These are phyloP conservation scores for Apodemus agrarius DNA, from an alignment of 2,797 vertebrate species.

Conservation along the genomic window DNA sequence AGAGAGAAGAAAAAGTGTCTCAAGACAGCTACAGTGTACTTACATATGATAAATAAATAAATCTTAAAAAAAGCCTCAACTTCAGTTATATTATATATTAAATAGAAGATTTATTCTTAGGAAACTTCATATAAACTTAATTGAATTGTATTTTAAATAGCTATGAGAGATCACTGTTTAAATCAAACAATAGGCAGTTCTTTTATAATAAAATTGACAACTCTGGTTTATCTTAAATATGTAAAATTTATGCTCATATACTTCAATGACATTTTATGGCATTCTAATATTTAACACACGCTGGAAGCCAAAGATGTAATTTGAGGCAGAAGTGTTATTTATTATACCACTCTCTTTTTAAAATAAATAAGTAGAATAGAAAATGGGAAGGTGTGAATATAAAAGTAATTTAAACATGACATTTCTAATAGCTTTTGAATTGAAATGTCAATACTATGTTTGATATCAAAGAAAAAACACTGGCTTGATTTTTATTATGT, in stretches of 20 bases:
- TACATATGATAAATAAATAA: no score
- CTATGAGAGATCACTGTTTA: conserved; percentile 5
- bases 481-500: conserved; percentile 35
- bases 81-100: conserved; percentile 13
- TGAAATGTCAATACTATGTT: neutral
- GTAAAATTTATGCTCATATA: conserved; percentile 38
- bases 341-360: neutral
- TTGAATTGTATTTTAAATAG: conserved; percentile 36
- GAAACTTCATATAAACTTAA: conserved; percentile 33
- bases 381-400: conserved; percentile 28
- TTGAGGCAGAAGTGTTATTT: neutral
- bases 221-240: conserved; percentile 55
- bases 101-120: neutral
- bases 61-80: neutral
- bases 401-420: conserved; percentile 4
- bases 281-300: conserved; percentile 43
- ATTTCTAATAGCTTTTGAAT: conserved; percentile 40
- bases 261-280: neutral
- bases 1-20: no score
- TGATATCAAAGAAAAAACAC: neutral
- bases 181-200: neutral
- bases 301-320: conserved; percentile 37
- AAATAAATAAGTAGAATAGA: neutral
- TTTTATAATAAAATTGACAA: conserved; percentile 10
- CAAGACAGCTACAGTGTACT: no score